These are phyloP conservation scores for Trichosurus vulpecula DNA, from an alignment of 2,797 vertebrate genomes.

Conservation along the genomic window DNA sequence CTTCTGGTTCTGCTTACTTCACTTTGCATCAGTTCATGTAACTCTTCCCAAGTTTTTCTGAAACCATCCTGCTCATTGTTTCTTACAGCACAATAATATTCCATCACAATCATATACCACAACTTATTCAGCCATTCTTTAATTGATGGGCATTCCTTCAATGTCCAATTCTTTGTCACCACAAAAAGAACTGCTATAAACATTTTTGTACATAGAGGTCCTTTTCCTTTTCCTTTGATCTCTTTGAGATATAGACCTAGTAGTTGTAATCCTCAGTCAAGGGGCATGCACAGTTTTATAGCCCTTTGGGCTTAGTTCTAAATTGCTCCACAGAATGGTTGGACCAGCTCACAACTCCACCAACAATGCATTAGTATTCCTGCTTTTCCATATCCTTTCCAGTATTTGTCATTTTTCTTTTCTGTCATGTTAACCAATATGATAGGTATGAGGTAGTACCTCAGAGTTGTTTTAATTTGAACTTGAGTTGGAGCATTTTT, in stretches of 20 bases:
- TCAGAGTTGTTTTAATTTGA: neutral
- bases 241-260: neutral
- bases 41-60: neutral
- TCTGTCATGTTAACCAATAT: neutral
- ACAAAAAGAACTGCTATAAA: neutral
- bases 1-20: neutral
- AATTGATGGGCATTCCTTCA: neutral
- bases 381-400: neutral
- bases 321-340: neutral
- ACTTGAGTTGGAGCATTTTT: neutral
- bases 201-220: neutral
- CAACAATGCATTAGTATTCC: neutral
- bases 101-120: neutral
- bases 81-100: neutral
- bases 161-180: neutral
- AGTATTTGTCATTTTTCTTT: neutral
- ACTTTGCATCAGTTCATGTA: neutral
- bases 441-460: neutral
- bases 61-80: neutral
- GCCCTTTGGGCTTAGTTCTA: neutral
- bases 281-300: neutral
- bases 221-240: neutral
- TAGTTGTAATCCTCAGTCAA: neutral
- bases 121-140: neutral
- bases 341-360: neutral